Conservation (phyloP, 1,140 invertebrate species). For the Carcinoscorpius rotundicauda region DNA sequence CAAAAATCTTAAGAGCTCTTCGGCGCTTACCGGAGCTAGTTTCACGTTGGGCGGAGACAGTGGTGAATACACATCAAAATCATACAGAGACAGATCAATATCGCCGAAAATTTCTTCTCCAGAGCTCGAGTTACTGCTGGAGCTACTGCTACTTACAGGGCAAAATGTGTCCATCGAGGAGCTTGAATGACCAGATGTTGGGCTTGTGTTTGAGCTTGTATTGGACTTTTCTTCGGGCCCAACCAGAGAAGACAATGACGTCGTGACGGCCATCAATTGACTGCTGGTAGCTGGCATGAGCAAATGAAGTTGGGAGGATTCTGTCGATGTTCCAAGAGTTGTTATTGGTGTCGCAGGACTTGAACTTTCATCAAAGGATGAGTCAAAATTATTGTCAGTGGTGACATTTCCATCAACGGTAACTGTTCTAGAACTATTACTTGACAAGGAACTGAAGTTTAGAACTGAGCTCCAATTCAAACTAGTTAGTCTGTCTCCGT, state of each 20-base stretch:
- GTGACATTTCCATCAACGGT: not conserved
- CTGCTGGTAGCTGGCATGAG: constrained; percentile 16
- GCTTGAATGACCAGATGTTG: constrained; percentile 10
- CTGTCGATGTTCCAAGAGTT: constrained; percentile 12
- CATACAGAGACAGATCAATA: constrained; percentile 31
- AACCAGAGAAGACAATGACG: not conserved
- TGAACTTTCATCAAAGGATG: not conserved
- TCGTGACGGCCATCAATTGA: not conserved
- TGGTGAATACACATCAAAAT: constrained; percentile 32
- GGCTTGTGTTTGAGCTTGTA: constrained; percentile 8
- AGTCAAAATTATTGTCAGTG: not conserved
- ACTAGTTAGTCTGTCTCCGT: constrained; percentile 45
- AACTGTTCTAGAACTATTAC: constrained; percentile 20
- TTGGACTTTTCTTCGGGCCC: not conserved
- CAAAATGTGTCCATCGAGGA: constrained; percentile 10
- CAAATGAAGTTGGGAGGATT: constrained; percentile 11
- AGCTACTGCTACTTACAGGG: constrained; percentile 3
- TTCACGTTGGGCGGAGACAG: constrained; percentile 46
- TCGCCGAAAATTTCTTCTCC: constrained; percentile 31
- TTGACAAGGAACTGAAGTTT: constrained; percentile 62
- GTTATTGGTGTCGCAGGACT: constrained; percentile 6
- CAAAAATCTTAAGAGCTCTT: constrained; percentile 47
- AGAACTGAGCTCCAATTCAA: constrained; percentile 86
- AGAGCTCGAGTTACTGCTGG: constrained; percentile 12
- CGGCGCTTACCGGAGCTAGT: constrained; percentile 48